Evolutionary conservation across 2,113 vertebrate genomes (phyloP).

Genomic region (Mirounga angustirostris): DNA sequence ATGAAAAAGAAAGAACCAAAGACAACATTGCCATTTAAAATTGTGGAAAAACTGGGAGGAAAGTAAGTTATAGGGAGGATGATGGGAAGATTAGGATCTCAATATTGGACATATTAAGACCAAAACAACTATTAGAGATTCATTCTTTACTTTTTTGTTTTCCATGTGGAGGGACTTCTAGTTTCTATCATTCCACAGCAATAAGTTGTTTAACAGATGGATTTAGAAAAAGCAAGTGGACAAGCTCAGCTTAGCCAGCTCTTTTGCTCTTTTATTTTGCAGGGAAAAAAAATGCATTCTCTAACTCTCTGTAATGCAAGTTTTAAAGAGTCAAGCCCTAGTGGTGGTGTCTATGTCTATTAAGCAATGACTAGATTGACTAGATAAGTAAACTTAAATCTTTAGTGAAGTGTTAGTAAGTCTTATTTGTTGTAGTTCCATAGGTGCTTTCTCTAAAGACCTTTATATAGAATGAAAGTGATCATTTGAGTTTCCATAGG

Average conservation of each 20-base stretch:
- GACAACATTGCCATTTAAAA: background rate
- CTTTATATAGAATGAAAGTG: conserved; percentile 1
- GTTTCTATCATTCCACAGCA: background rate
- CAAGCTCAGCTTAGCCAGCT: background rate
- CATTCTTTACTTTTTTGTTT: background rate
- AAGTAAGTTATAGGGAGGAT: background rate
- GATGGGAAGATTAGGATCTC: background rate
- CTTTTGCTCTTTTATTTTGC: background rate
- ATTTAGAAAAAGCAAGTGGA: background rate
- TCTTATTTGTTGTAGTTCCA: background rate
- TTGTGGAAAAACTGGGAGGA: background rate
- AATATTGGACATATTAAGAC: background rate
- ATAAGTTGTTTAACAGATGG: background rate
- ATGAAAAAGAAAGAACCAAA: background rate
- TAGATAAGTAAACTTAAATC: conserved; percentile 1
- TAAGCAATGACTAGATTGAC: background rate
- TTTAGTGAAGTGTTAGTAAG: conserved; percentile 17
- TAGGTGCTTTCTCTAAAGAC: background rate
- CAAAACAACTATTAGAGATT: background rate
- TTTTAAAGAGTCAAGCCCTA: background rate
- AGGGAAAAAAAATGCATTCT: background rate
- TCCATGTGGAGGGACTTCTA: background rate
- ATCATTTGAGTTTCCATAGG: conserved; percentile 27
- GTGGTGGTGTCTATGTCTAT: background rate
- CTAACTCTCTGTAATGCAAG: background rate